Evolutionary conservation across 2,888 invertebrate genomes (phyloP), one percentile per base, ranked within the genome.

Genomic region (Pachliopta kotzebuea): DNA sequence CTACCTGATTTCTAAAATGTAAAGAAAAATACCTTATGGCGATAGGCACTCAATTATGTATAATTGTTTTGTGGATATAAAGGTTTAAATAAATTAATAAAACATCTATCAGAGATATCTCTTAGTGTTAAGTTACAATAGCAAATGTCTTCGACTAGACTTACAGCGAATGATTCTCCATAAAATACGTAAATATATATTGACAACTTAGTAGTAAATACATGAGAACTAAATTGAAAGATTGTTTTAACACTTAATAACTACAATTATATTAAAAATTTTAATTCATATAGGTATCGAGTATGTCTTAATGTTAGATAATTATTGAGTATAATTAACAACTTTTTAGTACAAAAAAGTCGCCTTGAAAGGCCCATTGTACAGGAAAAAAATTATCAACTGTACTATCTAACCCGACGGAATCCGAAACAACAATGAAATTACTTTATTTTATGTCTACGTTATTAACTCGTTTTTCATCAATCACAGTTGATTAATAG

Each of bases 291-390:
- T 90, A 88, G 81, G 84, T 85, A 88, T 88, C 86, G 83, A 88
- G 81, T 84, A 86, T 81, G 84, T 87, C 86, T 88, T 90, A 90
- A 89, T 90, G 90, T 89, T 90, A 90, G 90, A 90, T 90, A 90
- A 90, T 90, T 90, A 90, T 89, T 86, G 86, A 85, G 86, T 85
- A 89, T 90, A 91, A 91, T 91, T 90, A 90, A 88, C n/a, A 90
- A 90, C 89, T 91, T 89, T 90, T 90, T 90, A 85, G 84, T 84
- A 83, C 86, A 86, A 90, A 90, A 87, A 83, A 78, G 75, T 69
- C 76, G 74, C 74, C 72, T 78, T 79, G 84, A 89, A 88, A 89
- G 90, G 88, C 88, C 89, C 81, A 84, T 72, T 75, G 74, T 76
- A 84, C 76, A 4, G 6, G 86, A 80, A 8, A 84, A 89, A 86